Conservation (phyloP, 1,140 invertebrate genomes). For the Drosophila parvula region DNA sequence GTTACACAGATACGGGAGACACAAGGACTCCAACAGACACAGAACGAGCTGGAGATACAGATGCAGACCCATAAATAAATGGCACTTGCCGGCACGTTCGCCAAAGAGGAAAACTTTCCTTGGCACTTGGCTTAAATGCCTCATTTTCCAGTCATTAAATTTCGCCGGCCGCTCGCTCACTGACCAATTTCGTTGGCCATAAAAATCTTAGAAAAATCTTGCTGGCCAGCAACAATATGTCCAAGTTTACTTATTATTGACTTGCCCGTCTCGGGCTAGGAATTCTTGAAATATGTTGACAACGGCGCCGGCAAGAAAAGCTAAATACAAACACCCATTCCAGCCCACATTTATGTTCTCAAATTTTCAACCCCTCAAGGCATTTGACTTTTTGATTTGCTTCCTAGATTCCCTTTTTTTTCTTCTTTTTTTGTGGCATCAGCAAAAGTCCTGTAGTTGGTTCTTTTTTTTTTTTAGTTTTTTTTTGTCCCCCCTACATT, state of each 20-base stretch:
- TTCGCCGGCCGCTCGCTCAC: conserved; percentile 46
- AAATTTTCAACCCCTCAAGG: conserved; percentile 68
- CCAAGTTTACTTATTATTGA: conserved; percentile 69
- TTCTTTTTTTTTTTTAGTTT: conserved; percentile 31
- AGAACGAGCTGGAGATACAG: conserved; percentile 42
- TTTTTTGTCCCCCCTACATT: conserved; percentile 34
- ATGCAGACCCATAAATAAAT: conserved; percentile 69
- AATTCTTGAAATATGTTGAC: conserved; percentile 78
- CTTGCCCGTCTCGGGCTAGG: conserved; percentile 41
- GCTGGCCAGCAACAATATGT: conserved; percentile 54
- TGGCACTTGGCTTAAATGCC: conserved; percentile 78
- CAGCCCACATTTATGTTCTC: conserved; percentile 12
- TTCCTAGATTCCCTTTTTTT: conserved; percentile 30
- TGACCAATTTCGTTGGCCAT: conserved; percentile 72
- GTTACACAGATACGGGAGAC: conserved; percentile 11
- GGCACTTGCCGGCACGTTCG: conserved; percentile 65
- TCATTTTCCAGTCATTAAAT: conserved; percentile 82
- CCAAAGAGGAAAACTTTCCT: conserved; percentile 37
- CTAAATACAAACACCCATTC: conserved; percentile 28
- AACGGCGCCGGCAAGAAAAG: conserved; percentile 77
- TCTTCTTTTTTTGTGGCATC: conserved; percentile 58
- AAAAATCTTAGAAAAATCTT: conserved; percentile 60
- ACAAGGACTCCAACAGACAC: conserved; percentile 22
- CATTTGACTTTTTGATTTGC: conserved; percentile 76
- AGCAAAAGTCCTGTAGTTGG: conserved; percentile 69